Base-by-base conservation (phyloP, 2,888 invertebrate species). In the Amphipyra berbera region DNA sequence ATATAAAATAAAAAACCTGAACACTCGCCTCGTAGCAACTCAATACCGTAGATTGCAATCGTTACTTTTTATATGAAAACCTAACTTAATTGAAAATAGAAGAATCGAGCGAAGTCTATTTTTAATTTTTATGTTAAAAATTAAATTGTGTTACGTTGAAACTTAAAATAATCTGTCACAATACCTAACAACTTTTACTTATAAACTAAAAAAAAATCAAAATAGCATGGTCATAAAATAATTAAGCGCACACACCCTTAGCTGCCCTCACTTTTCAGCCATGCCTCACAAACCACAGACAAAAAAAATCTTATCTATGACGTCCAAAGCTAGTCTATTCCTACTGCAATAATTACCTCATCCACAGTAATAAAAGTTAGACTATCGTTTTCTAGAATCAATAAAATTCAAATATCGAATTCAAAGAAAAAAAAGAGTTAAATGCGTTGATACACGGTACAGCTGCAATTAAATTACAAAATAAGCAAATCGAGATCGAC, bases 381-480 rank as follows among this genome's bases (percentile, higher is more conserved):
- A 50, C 6, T 21, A 53, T 9, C 1, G 13, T 33, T 48, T 40
- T 38, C 44, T 27, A 58, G 45, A 61, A 58, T 27, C 35, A 35
- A 68, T 30, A 38, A 44, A 61, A 53, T 58, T 47, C 10, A 33
- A 54, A 61, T 47, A 3, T 45, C 9, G 33, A 56, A 53, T 13
- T 21, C n/a, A 14, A 46, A 46, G 10, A 53, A 50, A 53, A 42
- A 58, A 47, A 35, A 47, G 30, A 42, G 41, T 56, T 68, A 35
- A 50, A 63, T 52, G 21, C 35, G 41, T 69, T 57, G 45, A 21
- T 60, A 56, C 45, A 61, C 41, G 54, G 21, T 49, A 46, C 35
- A 21, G 38, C 35, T 56, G 53, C 71, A 80, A 76, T 75, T 78
- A 79, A 78, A 81, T 76, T 71, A 79, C 68, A 76, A 79, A 78